These are phyloP conservation scores for Centruroides sculpturatus DNA, from an alignment of 1,140 invertebrate species.

Conservation along the genomic window DNA sequence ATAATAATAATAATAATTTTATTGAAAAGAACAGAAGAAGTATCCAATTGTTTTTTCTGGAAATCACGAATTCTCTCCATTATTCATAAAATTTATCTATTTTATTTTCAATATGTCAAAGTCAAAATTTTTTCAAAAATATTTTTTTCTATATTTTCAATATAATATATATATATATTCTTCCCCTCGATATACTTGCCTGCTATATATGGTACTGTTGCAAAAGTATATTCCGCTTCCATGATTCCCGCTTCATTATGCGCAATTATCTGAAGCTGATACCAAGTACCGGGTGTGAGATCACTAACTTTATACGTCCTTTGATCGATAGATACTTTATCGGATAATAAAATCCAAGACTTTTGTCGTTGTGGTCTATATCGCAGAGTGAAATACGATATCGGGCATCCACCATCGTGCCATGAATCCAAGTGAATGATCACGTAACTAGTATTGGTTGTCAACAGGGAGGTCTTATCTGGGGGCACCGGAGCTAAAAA, in stretches of 20 bases:
- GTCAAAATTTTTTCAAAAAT: too few relatives aligned
- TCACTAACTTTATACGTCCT: conserved; percentile 33
- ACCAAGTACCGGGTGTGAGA: conserved; percentile 63
- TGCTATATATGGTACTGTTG: conserved; percentile 27
- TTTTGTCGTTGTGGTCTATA: conserved; percentile 24
- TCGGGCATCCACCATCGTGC: conserved; percentile 64
- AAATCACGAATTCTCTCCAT: too few relatives aligned
- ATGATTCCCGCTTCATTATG: conserved; percentile 83
- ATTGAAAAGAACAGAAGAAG: too few relatives aligned
- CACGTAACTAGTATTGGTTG: conserved; percentile 51
- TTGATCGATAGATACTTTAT: conserved; percentile 11
- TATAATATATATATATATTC: too few relatives aligned
- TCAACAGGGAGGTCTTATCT: conserved; percentile 28
- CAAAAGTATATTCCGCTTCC: conserved; percentile 62
- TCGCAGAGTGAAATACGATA: conserved; percentile 50
- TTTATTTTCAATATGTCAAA: too few relatives aligned
- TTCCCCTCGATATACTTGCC: too few relatives aligned
- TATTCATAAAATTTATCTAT: too few relatives aligned
- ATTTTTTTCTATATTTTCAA: too few relatives aligned
- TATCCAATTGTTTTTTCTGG: too few relatives aligned
- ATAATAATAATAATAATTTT: too few relatives aligned
- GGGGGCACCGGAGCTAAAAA: conserved; percentile 17
- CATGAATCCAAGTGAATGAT: conserved; percentile 54
- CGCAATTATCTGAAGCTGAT: conserved; percentile 69
- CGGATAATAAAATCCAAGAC: conserved; percentile 13